Base-by-base conservation (phyloP, 1,140 invertebrate genomes). In the Euwallacea similis region DNA sequence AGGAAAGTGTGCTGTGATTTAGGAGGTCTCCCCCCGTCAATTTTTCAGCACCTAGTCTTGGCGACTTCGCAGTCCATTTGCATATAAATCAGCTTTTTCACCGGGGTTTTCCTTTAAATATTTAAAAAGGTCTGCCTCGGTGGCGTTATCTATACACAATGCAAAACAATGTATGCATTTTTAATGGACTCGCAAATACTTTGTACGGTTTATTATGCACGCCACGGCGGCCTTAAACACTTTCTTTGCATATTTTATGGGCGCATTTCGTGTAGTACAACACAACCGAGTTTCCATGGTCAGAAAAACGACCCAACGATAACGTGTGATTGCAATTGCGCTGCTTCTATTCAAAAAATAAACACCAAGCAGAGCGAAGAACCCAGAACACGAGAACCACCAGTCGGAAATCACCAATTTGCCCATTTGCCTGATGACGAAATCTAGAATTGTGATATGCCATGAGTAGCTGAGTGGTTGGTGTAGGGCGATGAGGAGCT, bases 81-180 rank as follows among this genome's bases (percentile, higher is more conserved):
- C 66, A 68, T 68, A 68, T 60, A 68, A 68, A 68, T 68, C 66
- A 60, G 42, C 55, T 60, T 68, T 59, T 68, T 68, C 21, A 42
- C n/a, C 42, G 50, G 55, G 4, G 53, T 55, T 66, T 66, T 66
- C 66, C 44, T 59, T 60, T 68, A 60, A 68, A 68, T 60, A 60
- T 60, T 68, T 59, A 11, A 68, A 68, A 68, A 68, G 56, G 56
- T 21, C 55, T 33, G 33, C 33, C 46, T 21, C 41, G 54, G 42
- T 59, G 65, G 42, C 65, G 54, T 66, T 66, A 66, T 56, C 55
- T 59, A 9, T 8, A 43, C 33, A 66, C 63, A 66, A 66, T 59
- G 65, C 66, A 68, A 68, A 68, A 68, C 66, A 68, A 68, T 68
- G 66, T 60, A 68, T 68, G 66, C 66, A 68, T 68, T 68, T 68